Conservation (phyloP, 2,113 vertebrate species). For the Indri indri region DNA sequence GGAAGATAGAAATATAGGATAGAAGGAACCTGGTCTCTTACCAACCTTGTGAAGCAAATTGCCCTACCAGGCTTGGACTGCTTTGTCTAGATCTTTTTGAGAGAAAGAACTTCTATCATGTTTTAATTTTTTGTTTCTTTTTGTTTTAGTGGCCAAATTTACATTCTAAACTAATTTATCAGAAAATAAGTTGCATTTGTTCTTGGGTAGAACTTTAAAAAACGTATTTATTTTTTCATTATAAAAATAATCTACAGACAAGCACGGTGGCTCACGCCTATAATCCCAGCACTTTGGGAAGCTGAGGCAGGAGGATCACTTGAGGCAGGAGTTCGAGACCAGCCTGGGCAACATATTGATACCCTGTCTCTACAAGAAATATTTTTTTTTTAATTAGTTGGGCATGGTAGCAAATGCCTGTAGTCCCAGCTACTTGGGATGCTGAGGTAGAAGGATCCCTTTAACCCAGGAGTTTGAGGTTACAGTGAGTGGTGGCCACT, state of each 20-base stretch:
- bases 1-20: not conserved
- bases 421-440: not conserved
- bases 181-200: not conserved
- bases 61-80: not conserved
- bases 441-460: not conserved
- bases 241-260: not conserved
- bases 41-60: not conserved
- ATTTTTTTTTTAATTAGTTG: not conserved
- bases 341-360: not conserved
- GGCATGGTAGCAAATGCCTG: not conserved
- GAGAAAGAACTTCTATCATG: not conserved
- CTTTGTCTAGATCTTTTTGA: not conserved
- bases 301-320: not conserved
- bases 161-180: not conserved
- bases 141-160: not conserved
- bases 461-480: not conserved
- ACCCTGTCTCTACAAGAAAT: not conserved
- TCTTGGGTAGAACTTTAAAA: not conserved
- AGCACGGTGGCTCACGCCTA: not conserved
- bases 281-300: not conserved
- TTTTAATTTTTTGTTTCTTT: slow-evolving; percentile 22
- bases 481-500: not conserved
- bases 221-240: not conserved
- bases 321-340: not conserved
- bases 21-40: not conserved